Evolutionary conservation across 2,113 vertebrate genomes (phyloP), one percentile per base, ranked within the genome.

Genomic region (Corythaeola cristata): DNA sequence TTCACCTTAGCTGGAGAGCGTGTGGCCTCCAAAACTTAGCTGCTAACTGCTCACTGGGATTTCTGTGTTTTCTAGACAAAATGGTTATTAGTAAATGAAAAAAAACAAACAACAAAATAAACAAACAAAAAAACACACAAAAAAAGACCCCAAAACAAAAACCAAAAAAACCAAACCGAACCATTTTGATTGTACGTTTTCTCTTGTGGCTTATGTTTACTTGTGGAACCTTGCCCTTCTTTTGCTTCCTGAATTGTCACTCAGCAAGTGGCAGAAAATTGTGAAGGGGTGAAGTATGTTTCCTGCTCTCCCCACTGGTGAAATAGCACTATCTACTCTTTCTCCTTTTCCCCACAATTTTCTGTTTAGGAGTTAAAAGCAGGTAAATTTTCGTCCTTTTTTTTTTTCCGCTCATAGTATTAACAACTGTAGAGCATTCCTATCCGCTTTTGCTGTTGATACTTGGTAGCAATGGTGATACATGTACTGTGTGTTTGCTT

Each of bases 261-360:
- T 52, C 13, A 14, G 47, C 18, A 75, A 37, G 6, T n/a, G 12
- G 16, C 53, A 85, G 72, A 62, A 83, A 44, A 35, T 59, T 64
- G 35, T 11, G 2, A 9, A 6, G 7, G 39, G 10, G 9, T 55
- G 19, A 55, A 55, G 35, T 69, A 11, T 1, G 10, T 80, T 74
- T n/a, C n/a, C 33, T 5, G 1, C 3, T 37, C 8, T 3, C 13
- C 9, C 11, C 26, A 2, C 2, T 4, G 0, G 4, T 68, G 81
- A 84, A 78, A n/a, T 18, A 69, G 20, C 9, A 9, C 23, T 41
- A 3, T 53, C 22, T 77, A 20, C 6, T 59, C 11, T 12, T 28
- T 73, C 76, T 78, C 14, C 32, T 45, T 35, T 58, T 56, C 68
- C 8, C 26, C 10, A 22, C 7, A 22, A 3, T 62, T 59, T 77